phyloP scores from a whole-genome alignment of 1,140 invertebrate species.

The Magallana ariakensis region DNA sequence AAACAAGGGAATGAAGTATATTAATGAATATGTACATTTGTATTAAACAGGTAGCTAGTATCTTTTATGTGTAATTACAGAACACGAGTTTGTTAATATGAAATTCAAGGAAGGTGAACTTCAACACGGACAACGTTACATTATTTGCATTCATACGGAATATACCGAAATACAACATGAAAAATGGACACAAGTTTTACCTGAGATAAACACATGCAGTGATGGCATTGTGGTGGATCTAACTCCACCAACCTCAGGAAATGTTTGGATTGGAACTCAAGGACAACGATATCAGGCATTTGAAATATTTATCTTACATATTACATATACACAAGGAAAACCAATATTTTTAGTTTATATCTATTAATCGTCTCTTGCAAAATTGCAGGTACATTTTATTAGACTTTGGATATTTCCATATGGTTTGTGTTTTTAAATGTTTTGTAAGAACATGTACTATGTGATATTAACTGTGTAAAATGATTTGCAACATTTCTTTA shows the following conservation, averaged over 20 bases:
- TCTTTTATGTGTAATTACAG: background rate
- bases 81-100: slow-evolving; percentile 49
- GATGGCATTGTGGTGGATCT: slow-evolving; percentile 61
- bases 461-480: too few relatives aligned
- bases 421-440: too few relatives aligned
- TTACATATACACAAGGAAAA: too few relatives aligned
- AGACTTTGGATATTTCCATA: too few relatives aligned
- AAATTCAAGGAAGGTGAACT: slow-evolving; percentile 48
- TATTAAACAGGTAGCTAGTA: too few relatives aligned
- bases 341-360: too few relatives aligned
- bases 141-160: slow-evolving; percentile 60
- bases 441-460: too few relatives aligned
- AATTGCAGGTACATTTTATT: too few relatives aligned
- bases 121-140: slow-evolving; percentile 57
- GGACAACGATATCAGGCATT: background rate
- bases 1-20: background rate
- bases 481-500: too few relatives aligned
- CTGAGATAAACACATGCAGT: slow-evolving; percentile 56
- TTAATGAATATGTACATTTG: too few relatives aligned
- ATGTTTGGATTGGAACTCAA: slow-evolving; percentile 47
- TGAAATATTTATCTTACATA: background rate
- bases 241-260: slow-evolving; percentile 55
- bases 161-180: slow-evolving; percentile 50
- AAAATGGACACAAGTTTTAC: slow-evolving; percentile 53
- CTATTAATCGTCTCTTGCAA: too few relatives aligned